Percentiles rank a stretch among this genome's conserved stretches.
Conservation (phyloP, 2,113 vertebrate genomes). For the Mastomys natalensis region DNA sequence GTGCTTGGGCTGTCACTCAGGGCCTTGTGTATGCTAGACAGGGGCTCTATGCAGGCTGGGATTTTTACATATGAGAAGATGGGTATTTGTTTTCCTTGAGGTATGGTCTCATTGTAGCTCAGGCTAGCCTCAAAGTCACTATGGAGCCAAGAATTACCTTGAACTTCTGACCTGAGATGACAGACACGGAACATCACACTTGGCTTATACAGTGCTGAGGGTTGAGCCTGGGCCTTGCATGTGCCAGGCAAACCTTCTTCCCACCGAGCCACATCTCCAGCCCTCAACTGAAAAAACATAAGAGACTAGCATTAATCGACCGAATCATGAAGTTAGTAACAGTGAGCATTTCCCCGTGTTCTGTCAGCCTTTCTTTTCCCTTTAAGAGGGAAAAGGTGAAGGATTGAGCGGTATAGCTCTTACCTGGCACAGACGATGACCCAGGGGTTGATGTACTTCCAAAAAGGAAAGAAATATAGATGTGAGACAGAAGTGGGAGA, state of each 20-base stretch:
- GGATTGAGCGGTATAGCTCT: neutral
- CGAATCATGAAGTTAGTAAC: neutral
- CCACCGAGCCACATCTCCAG: neutral
- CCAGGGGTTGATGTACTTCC: no score
- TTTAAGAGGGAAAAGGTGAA: neutral
- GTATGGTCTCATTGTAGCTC: neutral
- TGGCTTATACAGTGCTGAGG: neutral
- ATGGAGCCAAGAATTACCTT: neutral
- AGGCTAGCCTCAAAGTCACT: neutral
- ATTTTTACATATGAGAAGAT: neutral
- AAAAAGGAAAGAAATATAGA: neutral
- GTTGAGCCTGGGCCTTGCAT: neutral
- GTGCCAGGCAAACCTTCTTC: neutral
- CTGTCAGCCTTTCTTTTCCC: neutral
- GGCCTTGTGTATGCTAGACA: neutral
- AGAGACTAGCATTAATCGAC: neutral
- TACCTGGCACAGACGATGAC: neutral
- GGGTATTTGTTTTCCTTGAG: neutral
- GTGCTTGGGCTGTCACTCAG: neutral
- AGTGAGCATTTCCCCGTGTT: neutral
- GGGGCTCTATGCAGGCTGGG: neutral
- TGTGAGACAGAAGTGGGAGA: no score
- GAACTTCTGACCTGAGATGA: neutral
- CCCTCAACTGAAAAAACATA: neutral
- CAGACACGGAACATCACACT: neutral